Evolutionary conservation across 1,140 invertebrate genomes (phyloP), one percentile per base, ranked within the genome.

Genomic region (Polypedilum pembai): DNA sequence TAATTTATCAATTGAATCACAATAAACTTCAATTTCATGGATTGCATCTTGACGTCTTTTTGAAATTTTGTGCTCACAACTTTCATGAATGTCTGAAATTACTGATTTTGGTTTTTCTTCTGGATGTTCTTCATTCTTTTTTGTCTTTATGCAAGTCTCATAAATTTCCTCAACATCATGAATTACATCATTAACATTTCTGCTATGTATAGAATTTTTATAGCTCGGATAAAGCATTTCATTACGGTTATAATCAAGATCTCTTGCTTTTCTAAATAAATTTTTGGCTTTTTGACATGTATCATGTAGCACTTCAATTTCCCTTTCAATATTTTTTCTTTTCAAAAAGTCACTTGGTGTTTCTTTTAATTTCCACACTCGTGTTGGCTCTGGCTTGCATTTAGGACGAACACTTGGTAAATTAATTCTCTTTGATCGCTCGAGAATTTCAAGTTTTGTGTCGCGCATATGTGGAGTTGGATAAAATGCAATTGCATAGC

Each of bases 321-420:
- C 65, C 5, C 65, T 18, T 21, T 69, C 65, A 5, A 69, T 69
- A 20, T 69, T 69, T 69, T 69, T 69, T 7, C 65, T 5, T 21
- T 69, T 69, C 18, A 69, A 21, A 69, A 69, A 69, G 10, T 69
- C 65, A 69, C 65, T 69, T 21, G 65, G 65, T 1, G 65, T 69
- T 69, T 69, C 65, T 21, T 18, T 69, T 10, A 69, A 21, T 69
- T 69, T 69, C 65, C 65, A 69, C 17, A 69, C 17, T 7, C 20
- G n/a, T 20, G 65, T 69, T 18, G 17, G 17, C 10, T 69, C 65
- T 69, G 65, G 65, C 20, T 21, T 18, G 17, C 20, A 69, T 18
- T 18, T n/a, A 0, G 45, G 45, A 1, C 17, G 3, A 10, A 69
- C 17, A 69, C 65, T 18, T 20, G 65, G 65, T 20, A 69, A 18